phyloP scores from a whole-genome alignment of 2,888 invertebrate genomes.

The Dyspetes luteomarginatus region DNA sequence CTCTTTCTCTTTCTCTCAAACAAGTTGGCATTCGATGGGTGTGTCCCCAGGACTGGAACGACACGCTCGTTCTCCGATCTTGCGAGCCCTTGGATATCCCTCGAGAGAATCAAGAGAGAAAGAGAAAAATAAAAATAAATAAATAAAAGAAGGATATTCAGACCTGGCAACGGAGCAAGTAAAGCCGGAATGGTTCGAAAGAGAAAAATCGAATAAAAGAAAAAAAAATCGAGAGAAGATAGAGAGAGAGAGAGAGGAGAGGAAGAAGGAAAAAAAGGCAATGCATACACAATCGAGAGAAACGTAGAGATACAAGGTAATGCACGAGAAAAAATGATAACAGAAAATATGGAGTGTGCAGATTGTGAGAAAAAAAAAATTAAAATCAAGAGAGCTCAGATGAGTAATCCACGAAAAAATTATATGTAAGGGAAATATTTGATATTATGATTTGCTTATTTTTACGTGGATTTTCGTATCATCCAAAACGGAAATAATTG shows the following conservation, averaged over 20 bases:
- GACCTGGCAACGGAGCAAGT: conserved; percentile 52
- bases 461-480: too few species aligned
- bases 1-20: conserved; percentile 16
- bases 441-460: too few species aligned
- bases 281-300: conserved; percentile 12
- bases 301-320: conserved; percentile 2
- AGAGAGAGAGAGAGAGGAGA: conserved; percentile 10
- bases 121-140: background rate
- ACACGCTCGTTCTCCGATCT: conserved; percentile 61
- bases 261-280: background rate
- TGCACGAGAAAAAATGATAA: conserved; percentile 32
- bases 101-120: conserved; percentile 29
- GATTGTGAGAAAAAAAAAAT: background rate
- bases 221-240: conserved; percentile 39
- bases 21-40: conserved; percentile 68
- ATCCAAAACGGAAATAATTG: too few species aligned
- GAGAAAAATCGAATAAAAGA: conserved; percentile 32
- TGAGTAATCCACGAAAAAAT: too few species aligned
- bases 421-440: too few species aligned
- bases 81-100: conserved; percentile 57
- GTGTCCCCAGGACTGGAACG: conserved; percentile 65
- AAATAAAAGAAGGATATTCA: conserved; percentile 24
- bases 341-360: conserved; percentile 32
- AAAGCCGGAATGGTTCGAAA: conserved; percentile 43
- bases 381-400: background rate